Conservation (phyloP, 2,797 vertebrate genomes). For the Acridotheres tristis region DNA sequence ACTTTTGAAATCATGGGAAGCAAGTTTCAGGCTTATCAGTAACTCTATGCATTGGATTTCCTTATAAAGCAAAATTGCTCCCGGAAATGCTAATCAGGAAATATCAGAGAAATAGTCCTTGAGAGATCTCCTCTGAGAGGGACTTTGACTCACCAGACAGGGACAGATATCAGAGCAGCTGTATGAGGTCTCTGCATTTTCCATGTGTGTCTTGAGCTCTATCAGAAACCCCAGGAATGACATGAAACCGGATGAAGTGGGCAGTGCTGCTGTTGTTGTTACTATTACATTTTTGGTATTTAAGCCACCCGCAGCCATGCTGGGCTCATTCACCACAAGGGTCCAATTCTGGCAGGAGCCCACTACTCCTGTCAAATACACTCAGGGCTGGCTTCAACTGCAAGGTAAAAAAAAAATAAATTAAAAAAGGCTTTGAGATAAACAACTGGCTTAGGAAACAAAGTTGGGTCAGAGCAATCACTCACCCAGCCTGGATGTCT, state of each 20-base stretch:
- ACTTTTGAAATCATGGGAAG: neutral
- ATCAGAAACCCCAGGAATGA: neutral
- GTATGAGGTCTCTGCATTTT: neutral
- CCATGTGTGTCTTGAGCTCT: neutral
- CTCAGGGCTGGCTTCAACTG: neutral
- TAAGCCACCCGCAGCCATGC: neutral
- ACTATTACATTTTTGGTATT: neutral
- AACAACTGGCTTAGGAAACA: neutral
- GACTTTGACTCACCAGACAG: neutral
- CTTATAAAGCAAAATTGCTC: conserved; percentile 42
- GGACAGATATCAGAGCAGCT: neutral
- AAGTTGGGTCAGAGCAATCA: neutral
- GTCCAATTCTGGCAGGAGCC: neutral
- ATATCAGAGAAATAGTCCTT: conserved; percentile 34
- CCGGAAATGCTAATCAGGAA: conserved; percentile 44
- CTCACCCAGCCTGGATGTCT: neutral
- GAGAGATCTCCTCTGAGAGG: neutral
- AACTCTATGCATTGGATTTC: conserved; percentile 20
- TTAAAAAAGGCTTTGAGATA: neutral
- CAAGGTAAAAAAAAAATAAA: neutral
- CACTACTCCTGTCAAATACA: neutral
- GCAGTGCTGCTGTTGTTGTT: neutral
- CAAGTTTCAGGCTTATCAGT: conserved; percentile 30
- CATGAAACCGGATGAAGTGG: neutral
- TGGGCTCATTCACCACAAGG: neutral